Base-by-base conservation (phyloP, 2,113 vertebrate genomes). In the Artemisiospiza belli region DNA sequence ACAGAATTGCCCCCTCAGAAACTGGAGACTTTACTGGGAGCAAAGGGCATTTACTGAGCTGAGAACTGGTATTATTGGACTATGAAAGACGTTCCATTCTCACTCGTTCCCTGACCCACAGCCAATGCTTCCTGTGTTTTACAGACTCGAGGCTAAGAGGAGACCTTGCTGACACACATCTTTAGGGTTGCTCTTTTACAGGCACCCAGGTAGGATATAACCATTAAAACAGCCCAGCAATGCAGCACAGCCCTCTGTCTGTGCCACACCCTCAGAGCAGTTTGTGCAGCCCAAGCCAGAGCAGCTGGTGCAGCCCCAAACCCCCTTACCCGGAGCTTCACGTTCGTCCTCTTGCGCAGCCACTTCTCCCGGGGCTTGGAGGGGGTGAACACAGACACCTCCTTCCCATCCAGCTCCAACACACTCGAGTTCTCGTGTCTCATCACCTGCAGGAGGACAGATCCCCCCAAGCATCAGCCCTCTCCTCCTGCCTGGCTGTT, bases 351-450 rank as follows among this genome's bases (percentile, higher is more conserved):
- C 97, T 98, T 99, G 83, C 99, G 98, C 28, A 99, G 98, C 99
- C 99, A 99, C 95, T 99, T 99, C 94, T 99, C 99, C 0, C 99
- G 97, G 10, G 99, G 99, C 97, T 99, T 99, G 31, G 99, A 99
- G 16, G 99, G 99, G 5, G 98, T 99, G 94, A 99, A 99, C 80
- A 99, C 98, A 0, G 99, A 99, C 70, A 99, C 98, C 96, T 99
- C 99, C 92, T 99, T 99, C 61, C 99, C 99, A 1, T 99, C 99
- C 70, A 99, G 98, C 96, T 99, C 99, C 94, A 99, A 87, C 87
- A 99, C 98, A 23, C 99, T 99, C 2, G 98, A 98, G 87, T 97
- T 99, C 95, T 99, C 99, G 0, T 99, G 99, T 59, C 99, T 98
- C 98, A 99, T 99, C 95, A 99, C 99, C 99, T 99, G 92, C 12